Base-by-base conservation (phyloP, 1,140 invertebrate species). In the Rhopalosiphum padi region DNA sequence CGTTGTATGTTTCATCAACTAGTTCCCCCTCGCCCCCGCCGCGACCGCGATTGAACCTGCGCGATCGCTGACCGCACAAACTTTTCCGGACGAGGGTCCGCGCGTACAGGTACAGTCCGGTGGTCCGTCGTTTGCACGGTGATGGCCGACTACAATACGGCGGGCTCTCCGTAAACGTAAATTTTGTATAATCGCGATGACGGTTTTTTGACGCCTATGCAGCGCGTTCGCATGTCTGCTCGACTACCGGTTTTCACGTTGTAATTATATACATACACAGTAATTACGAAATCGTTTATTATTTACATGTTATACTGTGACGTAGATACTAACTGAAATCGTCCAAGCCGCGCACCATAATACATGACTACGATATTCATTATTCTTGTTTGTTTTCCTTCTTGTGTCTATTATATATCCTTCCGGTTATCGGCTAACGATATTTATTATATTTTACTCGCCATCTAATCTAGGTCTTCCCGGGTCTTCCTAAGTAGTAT, bases 1-100 rank as follows among this genome's bases (percentile, higher is more conserved):
- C n/a, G 46, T 88, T 37, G 48, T 23, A 21, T 23, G 48, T 88
- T 88, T 88, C 48, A 88, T 88, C n/a, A 88, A 88, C 87, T 88
- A 53, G 51, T 53, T 53, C 35, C 55, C 55, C 4, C 2, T 5
- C 43, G 0, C 30, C n/a, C 6, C 5, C 46, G 21, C 30, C 21
- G 6, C 43, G 5, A 3, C 2, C 85, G 1, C 77, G 85, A 18
- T 41, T 15, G 37, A 77, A n/a, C n/a, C 11, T 18, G 15, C 37
- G 30, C 83, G 37, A 85, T 41, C 41, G 23, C 83, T 23, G 23
- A 85, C 35, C 41, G 22, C 83, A 25, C 22, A 85, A 23, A 77
- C 30, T 77, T 68, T 77, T 22, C 9, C 22, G 85, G 25, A 86
- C 85, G 85, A 86, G 85, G 85, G 85, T 35, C n/a, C n/a, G n/a